Percentiles rank a stretch among this genome's conserved stretches.
Conservation (phyloP, 2,888 invertebrate genomes). For the Hydraecia micacea region DNA sequence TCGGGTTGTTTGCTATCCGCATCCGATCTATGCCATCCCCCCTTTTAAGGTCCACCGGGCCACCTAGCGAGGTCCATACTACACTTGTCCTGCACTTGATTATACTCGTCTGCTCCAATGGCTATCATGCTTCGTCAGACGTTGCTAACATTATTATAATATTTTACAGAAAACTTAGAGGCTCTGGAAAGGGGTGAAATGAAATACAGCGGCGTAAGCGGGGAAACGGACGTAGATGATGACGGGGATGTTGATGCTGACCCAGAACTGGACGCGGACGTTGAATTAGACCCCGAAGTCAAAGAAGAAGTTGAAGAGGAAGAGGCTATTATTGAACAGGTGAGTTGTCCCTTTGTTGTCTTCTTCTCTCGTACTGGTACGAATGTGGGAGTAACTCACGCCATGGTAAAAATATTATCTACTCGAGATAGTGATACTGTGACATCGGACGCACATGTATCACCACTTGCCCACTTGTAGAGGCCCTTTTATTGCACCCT, state of each 20-base stretch:
- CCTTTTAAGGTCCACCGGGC: neutral
- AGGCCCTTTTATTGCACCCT: neutral
- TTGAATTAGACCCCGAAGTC: conserved; percentile 89
- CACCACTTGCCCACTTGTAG: neutral
- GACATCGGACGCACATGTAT: neutral
- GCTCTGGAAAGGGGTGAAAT: conserved; percentile 96
- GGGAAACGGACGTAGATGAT: conserved; percentile 92
- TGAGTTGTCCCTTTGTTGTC: conserved; percentile 42
- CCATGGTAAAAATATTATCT: neutral
- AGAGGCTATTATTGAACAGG: conserved; percentile 84
- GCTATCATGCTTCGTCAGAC: neutral
- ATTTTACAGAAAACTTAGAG: conserved; percentile 93
- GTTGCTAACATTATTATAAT: neutral
- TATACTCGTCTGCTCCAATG: neutral
- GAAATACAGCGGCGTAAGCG: conserved; percentile 94
- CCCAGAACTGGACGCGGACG: conserved; percentile 88
- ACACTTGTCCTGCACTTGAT: neutral
- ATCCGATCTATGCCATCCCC: neutral
- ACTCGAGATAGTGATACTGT: neutral
- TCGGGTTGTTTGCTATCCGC: neutral
- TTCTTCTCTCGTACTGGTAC: neutral
- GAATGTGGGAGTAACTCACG: neutral
- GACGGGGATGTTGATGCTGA: conserved; percentile 89
- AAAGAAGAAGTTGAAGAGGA: conserved; percentile 92
- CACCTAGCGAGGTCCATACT: neutral